phyloP scores from a whole-genome alignment of 2,797 vertebrate genomes.

The Sebastes iracundus region DNA sequence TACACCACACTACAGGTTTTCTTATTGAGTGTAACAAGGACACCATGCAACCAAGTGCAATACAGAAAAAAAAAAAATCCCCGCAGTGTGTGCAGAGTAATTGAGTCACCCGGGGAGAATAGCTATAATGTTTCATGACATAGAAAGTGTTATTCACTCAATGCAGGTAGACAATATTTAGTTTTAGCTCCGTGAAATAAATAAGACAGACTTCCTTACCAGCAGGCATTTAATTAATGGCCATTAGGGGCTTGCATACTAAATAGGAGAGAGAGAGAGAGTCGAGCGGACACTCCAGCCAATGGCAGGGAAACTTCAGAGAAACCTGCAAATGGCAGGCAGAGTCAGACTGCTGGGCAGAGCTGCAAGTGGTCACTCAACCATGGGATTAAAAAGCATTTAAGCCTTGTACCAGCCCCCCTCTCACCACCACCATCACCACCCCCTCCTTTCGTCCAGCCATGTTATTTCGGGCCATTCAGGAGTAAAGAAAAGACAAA shows the following conservation, averaged over 20 bases:
- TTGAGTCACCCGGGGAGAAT: slow-evolving; percentile 58
- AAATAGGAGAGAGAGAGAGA: slow-evolving; percentile 48
- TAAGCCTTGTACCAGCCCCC: slow-evolving; percentile 74
- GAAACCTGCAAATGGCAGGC: slow-evolving; percentile 68
- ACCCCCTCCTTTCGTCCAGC: slow-evolving; percentile 27
- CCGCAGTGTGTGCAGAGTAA: slow-evolving; percentile 58
- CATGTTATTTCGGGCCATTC: slow-evolving; percentile 72
- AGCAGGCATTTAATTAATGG: slow-evolving; percentile 73
- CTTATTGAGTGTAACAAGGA: slow-evolving; percentile 64
- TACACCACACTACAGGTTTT: slow-evolving; percentile 68
- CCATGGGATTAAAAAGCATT: slow-evolving; percentile 86
- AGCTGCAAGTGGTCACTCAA: slow-evolving; percentile 80
- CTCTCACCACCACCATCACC: not conserved
- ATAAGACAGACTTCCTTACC: slow-evolving; percentile 56
- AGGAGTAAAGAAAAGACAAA: slow-evolving; percentile 63
- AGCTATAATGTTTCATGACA: slow-evolving; percentile 66
- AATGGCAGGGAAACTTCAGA: slow-evolving; percentile 67
- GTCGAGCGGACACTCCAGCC: slow-evolving; percentile 40
- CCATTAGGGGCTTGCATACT: slow-evolving; percentile 70
- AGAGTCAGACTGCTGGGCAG: slow-evolving; percentile 68
- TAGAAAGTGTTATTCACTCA: slow-evolving; percentile 54
- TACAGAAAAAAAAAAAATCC: slow-evolving; percentile 39
- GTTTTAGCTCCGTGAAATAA: slow-evolving; percentile 58
- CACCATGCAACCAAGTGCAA: slow-evolving; percentile 73
- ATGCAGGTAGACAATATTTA: slow-evolving; percentile 59